Conservation (phyloP, 2,113 vertebrate species). For the Crotalus viridis region DNA sequence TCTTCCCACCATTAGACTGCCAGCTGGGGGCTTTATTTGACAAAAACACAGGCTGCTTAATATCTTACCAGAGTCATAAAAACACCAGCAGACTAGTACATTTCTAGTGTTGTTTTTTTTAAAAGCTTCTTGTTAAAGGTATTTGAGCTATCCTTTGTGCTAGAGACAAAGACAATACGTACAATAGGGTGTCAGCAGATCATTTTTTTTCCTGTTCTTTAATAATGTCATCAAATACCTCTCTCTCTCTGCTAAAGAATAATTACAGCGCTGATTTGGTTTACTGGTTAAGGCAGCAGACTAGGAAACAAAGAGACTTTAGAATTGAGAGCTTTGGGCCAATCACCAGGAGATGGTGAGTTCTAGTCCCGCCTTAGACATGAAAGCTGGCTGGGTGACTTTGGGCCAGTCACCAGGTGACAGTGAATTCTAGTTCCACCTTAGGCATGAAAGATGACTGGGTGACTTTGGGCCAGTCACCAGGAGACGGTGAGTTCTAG, state of each 20-base stretch:
- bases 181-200: not conserved
- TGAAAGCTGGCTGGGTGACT: too few species aligned
- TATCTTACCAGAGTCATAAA: not conserved
- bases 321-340: not conserved
- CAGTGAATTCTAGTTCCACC: fast-evolving
- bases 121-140: not conserved
- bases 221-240: not conserved
- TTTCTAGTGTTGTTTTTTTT: not conserved
- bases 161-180: not conserved
- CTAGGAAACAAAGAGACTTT: not conserved
- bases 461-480: too few species aligned
- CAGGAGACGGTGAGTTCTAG: too few species aligned
- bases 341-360: too few species aligned
- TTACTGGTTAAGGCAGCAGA: not conserved
- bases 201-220: not conserved
- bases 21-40: not conserved
- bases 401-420: too few species aligned
- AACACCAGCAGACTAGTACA: not conserved
- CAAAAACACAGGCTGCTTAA: not conserved
- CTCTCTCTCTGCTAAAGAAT: not conserved
- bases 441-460: too few species aligned
- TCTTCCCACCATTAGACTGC: not conserved
- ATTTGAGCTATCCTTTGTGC: not conserved
- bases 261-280: not conserved
- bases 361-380: too few species aligned